Evolutionary conservation across 2,888 invertebrate genomes (phyloP).

Genomic region (Rhamnusium bicolor): DNA sequence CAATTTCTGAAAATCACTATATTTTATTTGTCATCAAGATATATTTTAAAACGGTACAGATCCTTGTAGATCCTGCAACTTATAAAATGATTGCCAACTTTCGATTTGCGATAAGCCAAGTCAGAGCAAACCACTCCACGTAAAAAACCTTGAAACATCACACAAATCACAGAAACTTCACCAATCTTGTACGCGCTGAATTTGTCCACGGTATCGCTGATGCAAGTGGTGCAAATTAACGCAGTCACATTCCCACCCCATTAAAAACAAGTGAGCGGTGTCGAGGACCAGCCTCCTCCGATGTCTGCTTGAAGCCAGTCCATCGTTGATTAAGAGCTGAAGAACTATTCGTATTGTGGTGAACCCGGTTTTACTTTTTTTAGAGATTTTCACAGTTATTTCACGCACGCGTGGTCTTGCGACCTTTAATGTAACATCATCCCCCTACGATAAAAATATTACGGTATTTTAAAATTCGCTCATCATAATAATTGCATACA

Average conservation of each 20-base stretch:
- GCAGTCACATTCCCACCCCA: conserved; percentile 62
- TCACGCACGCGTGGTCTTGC: conserved; percentile 53
- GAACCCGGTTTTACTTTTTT: conserved; percentile 45
- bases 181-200: conserved; percentile 33
- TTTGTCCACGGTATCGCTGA: conserved; percentile 32
- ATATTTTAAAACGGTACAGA: not conserved
- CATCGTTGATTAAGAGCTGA: conserved; percentile 62
- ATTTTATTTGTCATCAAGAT: no score
- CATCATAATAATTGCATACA: no score
- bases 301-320: conserved; percentile 62
- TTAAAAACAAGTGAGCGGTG: conserved; percentile 63
- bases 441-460: conserved; percentile 11
- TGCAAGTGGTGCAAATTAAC: conserved; percentile 54
- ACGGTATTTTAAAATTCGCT: not conserved
- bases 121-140: conserved; percentile 38
- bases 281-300: conserved; percentile 55
- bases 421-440: not conserved
- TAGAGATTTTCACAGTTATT: conserved; percentile 37
- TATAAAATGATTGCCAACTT: conserved; percentile 20
- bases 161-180: conserved; percentile 45
- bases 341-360: conserved; percentile 57
- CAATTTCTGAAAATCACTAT: no score
- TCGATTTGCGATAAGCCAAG: conserved; percentile 41
- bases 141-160: conserved; percentile 34
- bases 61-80: not conserved